A percentile compares a stretch with the other conserved stretches of the same genome.
These are phyloP conservation scores for Craterocephalus amniculus DNA, from an alignment of 2,797 vertebrate species.

Conservation along the genomic window DNA sequence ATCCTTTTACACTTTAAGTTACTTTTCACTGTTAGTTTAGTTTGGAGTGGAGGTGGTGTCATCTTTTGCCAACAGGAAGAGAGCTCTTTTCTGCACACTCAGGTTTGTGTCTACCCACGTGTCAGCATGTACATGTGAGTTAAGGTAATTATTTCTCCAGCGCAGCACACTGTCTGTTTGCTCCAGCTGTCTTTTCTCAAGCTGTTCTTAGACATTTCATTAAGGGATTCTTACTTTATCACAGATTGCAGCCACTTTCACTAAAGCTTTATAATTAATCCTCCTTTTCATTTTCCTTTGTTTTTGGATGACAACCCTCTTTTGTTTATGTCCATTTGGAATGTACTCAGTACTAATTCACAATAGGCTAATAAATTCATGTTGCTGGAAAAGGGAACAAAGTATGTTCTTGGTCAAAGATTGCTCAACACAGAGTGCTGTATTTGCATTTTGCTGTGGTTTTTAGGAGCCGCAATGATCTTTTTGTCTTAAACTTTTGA, in stretches of 20 bases:
- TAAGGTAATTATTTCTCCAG: conserved; percentile 11
- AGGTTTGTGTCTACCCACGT: conserved; percentile 33
- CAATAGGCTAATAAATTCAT: background rate
- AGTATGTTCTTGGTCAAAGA: background rate
- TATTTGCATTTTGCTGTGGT: background rate
- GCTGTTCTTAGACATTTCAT: conserved; percentile 20
- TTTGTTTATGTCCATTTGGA: background rate
- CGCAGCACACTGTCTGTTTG: conserved; percentile 37
- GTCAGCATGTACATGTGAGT: conserved; percentile 12
- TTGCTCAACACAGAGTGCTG: background rate
- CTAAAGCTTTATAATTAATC: conserved; percentile 18
- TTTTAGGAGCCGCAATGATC: background rate
- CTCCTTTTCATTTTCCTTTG: conserved; percentile 5
- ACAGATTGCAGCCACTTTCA: conserved; percentile 8
- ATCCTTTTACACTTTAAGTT: background rate
- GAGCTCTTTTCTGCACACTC: conserved; percentile 44
- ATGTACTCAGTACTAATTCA: background rate
- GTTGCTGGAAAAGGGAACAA: conserved; percentile 7
- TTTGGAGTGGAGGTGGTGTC: conserved; percentile 31
- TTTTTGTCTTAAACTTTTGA: background rate
- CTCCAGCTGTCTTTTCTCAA: conserved; percentile 33
- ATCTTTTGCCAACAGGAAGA: conserved; percentile 49
- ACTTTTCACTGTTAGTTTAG: conserved; percentile 13
- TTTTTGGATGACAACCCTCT: conserved; percentile 11
- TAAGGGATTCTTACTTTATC: conserved; percentile 14